phyloP scores from a whole-genome alignment of 1,140 invertebrate species.

The Drosophila yakuba region DNA sequence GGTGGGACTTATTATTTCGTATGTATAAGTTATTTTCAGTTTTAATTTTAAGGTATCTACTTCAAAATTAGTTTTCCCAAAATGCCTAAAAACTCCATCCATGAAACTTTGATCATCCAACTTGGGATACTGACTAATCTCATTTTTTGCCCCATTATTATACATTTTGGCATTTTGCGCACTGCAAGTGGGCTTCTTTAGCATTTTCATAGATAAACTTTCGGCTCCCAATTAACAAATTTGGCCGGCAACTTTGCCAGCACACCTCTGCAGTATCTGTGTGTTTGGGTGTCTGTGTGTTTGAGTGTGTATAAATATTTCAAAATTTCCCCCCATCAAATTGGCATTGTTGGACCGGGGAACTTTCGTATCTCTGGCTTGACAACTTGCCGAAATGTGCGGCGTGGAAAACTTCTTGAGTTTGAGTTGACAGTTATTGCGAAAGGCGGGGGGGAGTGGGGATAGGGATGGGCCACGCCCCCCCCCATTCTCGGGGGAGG shows the following conservation, averaged over 20 bases:
- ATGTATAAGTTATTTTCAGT: no score
- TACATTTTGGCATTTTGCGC: conserved; percentile 16
- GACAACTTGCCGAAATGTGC: conserved; percentile 76
- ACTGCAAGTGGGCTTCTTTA: conserved; percentile 21
- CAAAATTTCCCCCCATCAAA: conserved; percentile 68
- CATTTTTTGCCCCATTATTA: conserved; percentile 43
- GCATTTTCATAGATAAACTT: conserved; percentile 56
- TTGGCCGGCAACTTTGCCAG: conserved; percentile 32
- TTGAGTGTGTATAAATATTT: conserved; percentile 47
- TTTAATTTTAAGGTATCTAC: no score
- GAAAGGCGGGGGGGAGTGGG: conserved; percentile 7
- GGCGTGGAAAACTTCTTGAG: conserved; percentile 47
- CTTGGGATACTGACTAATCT: conserved; percentile 27
- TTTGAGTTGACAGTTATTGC: conserved; percentile 68
- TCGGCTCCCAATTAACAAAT: conserved; percentile 64
- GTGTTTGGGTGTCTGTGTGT: neutral
- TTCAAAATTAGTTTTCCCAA: neutral
- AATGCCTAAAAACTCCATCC: neutral
- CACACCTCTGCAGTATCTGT: conserved; percentile 20
- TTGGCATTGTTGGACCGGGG: conserved; percentile 60
- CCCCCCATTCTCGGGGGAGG: conserved; percentile 10
- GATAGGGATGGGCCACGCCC: neutral
- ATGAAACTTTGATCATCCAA: conserved; percentile 13
- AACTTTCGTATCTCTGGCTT: conserved; percentile 63
- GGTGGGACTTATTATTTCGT: no score